A percentile compares a stretch with the other conserved stretches of the same genome.
These are phyloP conservation scores for Australoheros facetus DNA, from an alignment of 2,797 vertebrate species.

Conservation along the genomic window DNA sequence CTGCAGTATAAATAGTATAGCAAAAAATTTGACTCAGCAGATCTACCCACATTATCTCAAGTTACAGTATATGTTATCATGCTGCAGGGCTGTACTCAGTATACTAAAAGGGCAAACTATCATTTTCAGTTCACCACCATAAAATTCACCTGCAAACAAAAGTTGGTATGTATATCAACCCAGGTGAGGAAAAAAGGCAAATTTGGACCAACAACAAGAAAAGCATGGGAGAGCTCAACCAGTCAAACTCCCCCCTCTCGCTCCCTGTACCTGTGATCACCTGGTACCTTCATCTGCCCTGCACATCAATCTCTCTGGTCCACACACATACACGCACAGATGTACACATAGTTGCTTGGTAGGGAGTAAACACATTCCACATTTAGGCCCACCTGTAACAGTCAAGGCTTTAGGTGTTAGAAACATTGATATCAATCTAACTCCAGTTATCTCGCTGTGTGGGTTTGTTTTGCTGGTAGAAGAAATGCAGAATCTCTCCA, in stretches of 20 bases:
- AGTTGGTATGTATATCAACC: neutral
- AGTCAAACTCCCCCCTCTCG: conserved; percentile 14
- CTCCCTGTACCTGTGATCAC: conserved; percentile 72
- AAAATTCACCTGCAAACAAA: neutral
- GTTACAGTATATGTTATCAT: too few relatives aligned
- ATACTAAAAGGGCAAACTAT: neutral
- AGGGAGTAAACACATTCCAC: conserved; percentile 68
- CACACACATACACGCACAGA: conserved; percentile 19
- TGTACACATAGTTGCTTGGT: conserved; percentile 43
- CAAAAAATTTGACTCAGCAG: too few relatives aligned
- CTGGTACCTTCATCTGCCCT: conserved; percentile 72
- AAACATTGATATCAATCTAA: neutral
- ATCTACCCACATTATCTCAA: too few relatives aligned
- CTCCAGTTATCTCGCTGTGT: neutral
- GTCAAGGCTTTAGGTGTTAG: conserved; percentile 1
- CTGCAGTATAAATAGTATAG: too few relatives aligned
- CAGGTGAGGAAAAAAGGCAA: conserved; percentile 6
- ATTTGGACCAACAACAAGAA: conserved; percentile 22
- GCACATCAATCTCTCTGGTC: conserved; percentile 33
- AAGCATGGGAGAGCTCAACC: conserved; percentile 5
- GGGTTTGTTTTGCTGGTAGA: neutral
- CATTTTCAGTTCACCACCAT: neutral
- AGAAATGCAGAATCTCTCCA: neutral
- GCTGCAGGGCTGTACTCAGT: too few relatives aligned
- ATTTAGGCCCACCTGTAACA: conserved; percentile 44